Base-by-base conservation (phyloP, 1,140 invertebrate species). In the Halyomorpha halys region DNA sequence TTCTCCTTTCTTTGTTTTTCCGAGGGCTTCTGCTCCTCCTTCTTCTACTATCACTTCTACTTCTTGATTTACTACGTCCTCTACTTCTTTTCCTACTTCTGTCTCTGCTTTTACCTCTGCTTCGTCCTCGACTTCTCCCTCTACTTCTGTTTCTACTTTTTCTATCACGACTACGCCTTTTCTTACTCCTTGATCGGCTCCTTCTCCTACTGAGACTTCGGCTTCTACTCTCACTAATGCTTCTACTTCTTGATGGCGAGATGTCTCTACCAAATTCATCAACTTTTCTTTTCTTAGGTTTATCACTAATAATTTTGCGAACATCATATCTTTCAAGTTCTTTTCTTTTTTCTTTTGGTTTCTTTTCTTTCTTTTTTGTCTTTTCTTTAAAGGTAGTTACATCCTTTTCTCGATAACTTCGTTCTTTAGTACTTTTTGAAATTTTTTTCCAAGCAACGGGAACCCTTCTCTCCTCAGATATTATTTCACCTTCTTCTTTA, bases 311-410 rank as follows among this genome's bases (percentile, higher is more conserved):
- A 39, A 91, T 76, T 65, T 85, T 84, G 19, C 89, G 77, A 0
- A 91, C 88, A 76, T 91, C 85, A 70, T 92, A 91, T 15, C 88
- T 78, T 67, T 87, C 86, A 23, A 91, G 75, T 68, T 91, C 89
- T 71, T 89, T 87, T 8, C 87, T 76, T 69, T 86, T 89, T 65
- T 85, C 84, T 65, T 84, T 84, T 64, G 83, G 83, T 59, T 80
- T 81, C 44, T 66, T 66, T 66, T 71, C 68, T 74, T 76, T 59
- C 65, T 76, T 75, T 68, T 77, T 71, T 68, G 63, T 72, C 49
- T 74, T 72, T 19, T 71, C 70, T 69, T 72, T 74, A 60, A 71
- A 72, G 69, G 71, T 71, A 69, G 61, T 73, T 68, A 77, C 76
- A 60, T 72, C 74, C 54, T 86, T 84, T 49, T 87, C 86, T 0